Base-by-base conservation (phyloP, 2,113 vertebrate species). In the Brachionichthys hirsutus region DNA sequence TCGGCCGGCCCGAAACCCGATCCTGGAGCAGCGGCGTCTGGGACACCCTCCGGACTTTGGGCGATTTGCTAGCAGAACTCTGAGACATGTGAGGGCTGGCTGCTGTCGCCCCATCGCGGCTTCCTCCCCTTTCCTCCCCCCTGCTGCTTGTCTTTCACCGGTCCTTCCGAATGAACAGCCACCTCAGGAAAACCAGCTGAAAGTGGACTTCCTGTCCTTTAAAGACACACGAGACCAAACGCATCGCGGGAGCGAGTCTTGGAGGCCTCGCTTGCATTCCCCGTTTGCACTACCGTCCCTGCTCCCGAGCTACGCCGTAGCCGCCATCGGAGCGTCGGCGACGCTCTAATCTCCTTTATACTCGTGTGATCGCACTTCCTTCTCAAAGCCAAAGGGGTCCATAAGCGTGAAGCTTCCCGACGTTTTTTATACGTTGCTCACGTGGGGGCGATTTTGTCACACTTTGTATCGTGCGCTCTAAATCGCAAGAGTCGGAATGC, bases 61-160 rank as follows among this genome's bases (percentile, higher is more conserved):
- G 73, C 83, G 77, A 74, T 80, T 73, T 13, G 67, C 15, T n/a
- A 80, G 65, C 67, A 53, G 58, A 75, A 66, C 72, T 72, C 67
- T 62, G 8, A 52, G 54, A 72, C 55, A 59, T 46, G 57, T 11
- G 36, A 77, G 47, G 60, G 67, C 62, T 43, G 61, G 62, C 47
- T 58, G 45, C 50, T 46, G 22, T 60, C 22, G 50, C 12, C 41
- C 35, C 35, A 4, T 52, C 12, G 18, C 20, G 1, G 22, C 61
- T 58, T 47, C 42, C 40, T 67, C 34, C 45, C 62, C 50, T n/a
- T 42, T 56, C 46, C n/a, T 46, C 48, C 20, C 53, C 66, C 63
- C 51, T 22, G 44, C 71, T 35, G 15, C 76, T 75, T 45, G 35
- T 53, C 35, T 49, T 55, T 44, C 15, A 34, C 42, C 9, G 38